A percentile compares a stretch with the other conserved stretches of the same genome.
These are phyloP conservation scores for Neoascia interrupta DNA, from an alignment of 2,888 invertebrate species.

Conservation along the genomic window DNA sequence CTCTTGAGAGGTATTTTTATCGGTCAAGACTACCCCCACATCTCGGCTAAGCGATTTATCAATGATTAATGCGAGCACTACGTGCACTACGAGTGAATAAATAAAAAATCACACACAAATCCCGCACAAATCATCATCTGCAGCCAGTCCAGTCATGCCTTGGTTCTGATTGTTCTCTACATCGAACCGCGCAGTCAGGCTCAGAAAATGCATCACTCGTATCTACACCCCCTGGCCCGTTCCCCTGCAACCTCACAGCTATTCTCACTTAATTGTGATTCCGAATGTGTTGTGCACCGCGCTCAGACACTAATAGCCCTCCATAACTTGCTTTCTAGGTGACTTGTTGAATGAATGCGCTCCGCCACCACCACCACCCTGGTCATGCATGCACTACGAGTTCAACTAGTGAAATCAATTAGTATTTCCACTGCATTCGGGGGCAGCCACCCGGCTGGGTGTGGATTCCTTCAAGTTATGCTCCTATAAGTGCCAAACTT, in stretches of 20 bases:
- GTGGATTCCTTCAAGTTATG: constrained; percentile 14
- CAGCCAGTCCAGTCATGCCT: too few relatives aligned
- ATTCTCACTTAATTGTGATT: constrained; percentile 34
- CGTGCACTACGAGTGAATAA: constrained; percentile 32
- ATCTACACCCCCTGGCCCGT: not conserved
- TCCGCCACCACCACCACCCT: not conserved
- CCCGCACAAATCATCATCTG: constrained; percentile 7
- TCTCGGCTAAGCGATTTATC: constrained; percentile 32
- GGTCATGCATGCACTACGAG: constrained; percentile 31
- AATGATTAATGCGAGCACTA: constrained; percentile 39
- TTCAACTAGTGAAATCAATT: constrained; percentile 56
- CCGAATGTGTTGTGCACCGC: constrained; percentile 21
- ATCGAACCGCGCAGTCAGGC: too few relatives aligned
- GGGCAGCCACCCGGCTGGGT: not conserved
- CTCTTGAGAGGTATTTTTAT: not conserved
- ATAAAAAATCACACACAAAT: constrained; percentile 18
- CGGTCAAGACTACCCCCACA: not conserved
- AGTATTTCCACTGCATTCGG: constrained; percentile 49
- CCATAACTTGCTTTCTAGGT: constrained; percentile 9
- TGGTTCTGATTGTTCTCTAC: not conserved
- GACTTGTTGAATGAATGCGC: constrained; percentile 46
- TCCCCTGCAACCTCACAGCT: too few relatives aligned
- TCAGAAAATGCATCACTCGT: constrained; percentile 24
- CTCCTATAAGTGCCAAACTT: constrained; percentile 33
- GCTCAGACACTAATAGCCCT: constrained; percentile 19